Base-by-base conservation (phyloP, 2,888 invertebrate genomes). In the Xylophagus ater region DNA sequence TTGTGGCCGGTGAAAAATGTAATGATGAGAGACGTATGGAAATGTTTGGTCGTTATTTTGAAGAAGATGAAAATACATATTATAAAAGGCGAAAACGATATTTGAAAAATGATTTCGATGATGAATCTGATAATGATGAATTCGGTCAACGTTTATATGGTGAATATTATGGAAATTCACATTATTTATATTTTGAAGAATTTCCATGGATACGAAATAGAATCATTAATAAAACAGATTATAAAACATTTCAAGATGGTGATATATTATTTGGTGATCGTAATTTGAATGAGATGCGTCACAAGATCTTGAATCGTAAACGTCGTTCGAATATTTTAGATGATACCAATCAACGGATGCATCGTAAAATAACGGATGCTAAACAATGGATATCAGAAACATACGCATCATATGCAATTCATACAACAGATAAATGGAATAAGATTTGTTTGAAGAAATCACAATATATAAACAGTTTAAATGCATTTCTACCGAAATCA, bases 301-400 rank as follows among this genome's bases (percentile, higher is more conserved):
- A 65, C 51, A 69, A 73, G 53, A 63, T 65, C 4, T 65, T 60
- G 40, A 72, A 65, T 53, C 68, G 74, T 13, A 70, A 65, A 46
- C 67, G 73, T 47, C 59, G 74, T 54, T 50, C 49, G 1, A 66
- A 68, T 54, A 62, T 63, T 47, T 52, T 58, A 51, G 53, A 67
- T 46, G 67, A 68, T 21, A 69, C 73, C 33, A 73, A 75, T 56
- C 71, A 75, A 59, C 69, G 73, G 28, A 67, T 78, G 51, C 77
- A 78, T 56, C 67, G 74, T 10, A 74, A 77, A 58, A 73, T 83
- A 46, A 71, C 79, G 8, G 81, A 83, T 53, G 85, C 86, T 10
- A 82, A 79, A 54, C 81, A 83, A 57, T 86, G 86, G 85, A 79
- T 83, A 55, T 80, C 85, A 12, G 87, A 87, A 61, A 87, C 87